Conservation (phyloP, 2,113 vertebrate species). For the Amblyornis subalaris region DNA sequence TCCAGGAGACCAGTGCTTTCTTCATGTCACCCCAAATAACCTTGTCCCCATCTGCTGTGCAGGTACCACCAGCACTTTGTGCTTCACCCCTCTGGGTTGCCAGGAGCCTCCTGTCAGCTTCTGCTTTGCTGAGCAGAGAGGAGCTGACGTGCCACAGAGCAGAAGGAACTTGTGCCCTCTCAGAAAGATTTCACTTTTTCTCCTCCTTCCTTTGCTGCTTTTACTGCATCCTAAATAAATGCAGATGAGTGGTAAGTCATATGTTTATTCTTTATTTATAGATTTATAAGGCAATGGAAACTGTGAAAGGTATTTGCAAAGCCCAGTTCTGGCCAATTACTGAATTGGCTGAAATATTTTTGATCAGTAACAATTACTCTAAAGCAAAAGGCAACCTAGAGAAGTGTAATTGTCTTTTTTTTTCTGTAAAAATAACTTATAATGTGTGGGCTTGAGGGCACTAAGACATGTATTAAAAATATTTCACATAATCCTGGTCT, state of each 20-base stretch:
- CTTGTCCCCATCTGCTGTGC: background rate
- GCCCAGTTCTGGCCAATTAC: background rate
- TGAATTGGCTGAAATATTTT: background rate
- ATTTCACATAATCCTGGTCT: background rate
- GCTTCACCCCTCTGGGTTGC: background rate
- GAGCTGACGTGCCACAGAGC: background rate
- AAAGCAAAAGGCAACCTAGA: background rate
- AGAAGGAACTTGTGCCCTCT: background rate
- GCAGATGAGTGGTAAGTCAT: background rate
- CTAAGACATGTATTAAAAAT: background rate
- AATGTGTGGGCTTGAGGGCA: background rate
- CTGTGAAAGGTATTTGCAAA: background rate
- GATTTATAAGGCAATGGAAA: background rate
- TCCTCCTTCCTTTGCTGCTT: background rate
- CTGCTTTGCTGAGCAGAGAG: background rate
- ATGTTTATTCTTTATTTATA: background rate
- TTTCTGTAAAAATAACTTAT: background rate
- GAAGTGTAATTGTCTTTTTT: background rate
- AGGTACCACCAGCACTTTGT: fast-evolving
- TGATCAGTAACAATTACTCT: background rate
- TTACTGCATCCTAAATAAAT: background rate
- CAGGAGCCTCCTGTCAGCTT: background rate
- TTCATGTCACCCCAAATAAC: fast-evolving
- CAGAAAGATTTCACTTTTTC: background rate
- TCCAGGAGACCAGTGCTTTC: background rate